phyloP scores from a whole-genome alignment of 1,140 invertebrate species.

The Sesamia nonagrioides region DNA sequence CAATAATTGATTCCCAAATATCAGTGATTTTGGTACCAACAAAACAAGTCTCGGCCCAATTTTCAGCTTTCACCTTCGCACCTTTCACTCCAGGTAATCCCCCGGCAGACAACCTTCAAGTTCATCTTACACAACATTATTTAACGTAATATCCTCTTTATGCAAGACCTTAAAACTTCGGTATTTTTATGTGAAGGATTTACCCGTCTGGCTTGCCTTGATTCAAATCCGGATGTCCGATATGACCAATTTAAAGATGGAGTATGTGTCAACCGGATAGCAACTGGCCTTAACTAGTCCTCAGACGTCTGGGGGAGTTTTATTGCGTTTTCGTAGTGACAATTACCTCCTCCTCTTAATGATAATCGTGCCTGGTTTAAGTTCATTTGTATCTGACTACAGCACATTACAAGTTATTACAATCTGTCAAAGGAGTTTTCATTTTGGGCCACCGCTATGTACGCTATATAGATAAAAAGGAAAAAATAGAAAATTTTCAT shows the following conservation, averaged over 20 bases:
- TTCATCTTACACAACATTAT: background rate
- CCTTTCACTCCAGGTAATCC: conserved; percentile 24
- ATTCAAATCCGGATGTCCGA: conserved; percentile 17
- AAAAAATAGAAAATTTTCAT: too few relatives aligned
- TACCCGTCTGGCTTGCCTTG: conserved; percentile 3
- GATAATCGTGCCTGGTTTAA: too few relatives aligned
- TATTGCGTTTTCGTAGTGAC: background rate
- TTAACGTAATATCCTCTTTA: background rate
- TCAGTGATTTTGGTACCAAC: background rate
- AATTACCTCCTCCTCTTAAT: too few relatives aligned
- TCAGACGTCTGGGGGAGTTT: background rate
- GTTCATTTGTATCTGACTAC: too few relatives aligned
- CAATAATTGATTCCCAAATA: background rate
- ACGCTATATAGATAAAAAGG: too few relatives aligned
- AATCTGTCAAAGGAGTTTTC: too few relatives aligned
- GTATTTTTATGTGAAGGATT: conserved; percentile 11
- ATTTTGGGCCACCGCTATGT: too few relatives aligned
- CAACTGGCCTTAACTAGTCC: background rate
- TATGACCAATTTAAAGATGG: conserved; percentile 18
- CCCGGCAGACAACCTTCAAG: conserved; percentile 17
- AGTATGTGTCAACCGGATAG: conserved; percentile 5
- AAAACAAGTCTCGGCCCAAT: background rate
- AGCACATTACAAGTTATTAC: too few relatives aligned
- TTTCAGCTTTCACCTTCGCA: conserved; percentile 6
- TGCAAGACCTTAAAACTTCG: background rate